Evolutionary conservation across 2,797 vertebrate species (phyloP), one percentile per base, ranked within the genome.

Genomic region (Chloroceryle inda): DNA sequence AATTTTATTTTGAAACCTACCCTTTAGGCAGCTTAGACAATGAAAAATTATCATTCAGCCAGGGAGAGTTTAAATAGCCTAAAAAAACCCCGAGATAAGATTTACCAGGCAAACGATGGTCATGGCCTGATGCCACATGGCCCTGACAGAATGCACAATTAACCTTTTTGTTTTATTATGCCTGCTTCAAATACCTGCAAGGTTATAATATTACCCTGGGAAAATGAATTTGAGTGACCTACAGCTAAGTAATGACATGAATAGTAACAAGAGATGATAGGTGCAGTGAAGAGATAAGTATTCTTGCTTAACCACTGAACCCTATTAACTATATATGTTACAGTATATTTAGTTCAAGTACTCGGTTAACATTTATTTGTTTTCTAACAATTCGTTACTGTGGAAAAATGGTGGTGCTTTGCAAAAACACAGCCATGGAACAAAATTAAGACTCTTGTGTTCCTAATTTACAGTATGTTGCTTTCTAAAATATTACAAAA

Each of bases 91-190:
- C 10, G 50, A 92, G 78, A 83, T 96, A 88, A 96, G 78, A 89
- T 90, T 91, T 94, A 92, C 78, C 75, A 80, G 83, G 93, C 83
- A 97, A 88, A 79, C 95, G 91, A 84, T 93, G 92, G 72, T 92
- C 77, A 45, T 85, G 77, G 85, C 91, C 29, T 92, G 59, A 62
- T 95, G 87, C 69, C 92, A 84, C 80, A 67, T 92, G 90, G 92
- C 92, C 85, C 81, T 76, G 89, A 78, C 92, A 96, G 90, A 95
- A 76, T 93, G 91, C 95, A 96, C 92, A 97, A 96, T 96, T 97
- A 97, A 96, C 82, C 82, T 96, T 96, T 95, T 96, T 96, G 91
- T 89, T 93, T 96, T 95, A 93, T 92, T 95, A 79, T 63, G 56
- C 63, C 85, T 89, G 58, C 83, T 95, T 97, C 76, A 91, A 40